Conservation (phyloP, 2,113 vertebrate species). For the Gopherus evgoodei region DNA sequence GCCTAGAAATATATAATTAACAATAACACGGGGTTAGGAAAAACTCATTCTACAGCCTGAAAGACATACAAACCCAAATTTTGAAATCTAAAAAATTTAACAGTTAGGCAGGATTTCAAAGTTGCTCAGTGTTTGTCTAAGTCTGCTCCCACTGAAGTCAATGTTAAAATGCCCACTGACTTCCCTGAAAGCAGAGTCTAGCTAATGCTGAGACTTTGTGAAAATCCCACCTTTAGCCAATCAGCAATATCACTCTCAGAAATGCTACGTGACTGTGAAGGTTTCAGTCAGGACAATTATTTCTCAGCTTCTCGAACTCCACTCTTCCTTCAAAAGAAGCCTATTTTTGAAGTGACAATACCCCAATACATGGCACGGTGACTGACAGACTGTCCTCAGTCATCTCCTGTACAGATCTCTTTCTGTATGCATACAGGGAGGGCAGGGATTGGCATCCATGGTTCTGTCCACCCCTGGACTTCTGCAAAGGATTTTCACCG, state of each 20-base stretch:
- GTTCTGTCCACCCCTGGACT: neutral
- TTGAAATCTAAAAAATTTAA: slow-evolving; percentile 32
- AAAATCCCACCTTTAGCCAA: slow-evolving; percentile 27
- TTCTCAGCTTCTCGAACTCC: slow-evolving; percentile 42
- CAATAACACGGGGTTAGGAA: neutral
- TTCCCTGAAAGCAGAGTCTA: slow-evolving; percentile 46
- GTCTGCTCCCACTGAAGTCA: slow-evolving; percentile 18
- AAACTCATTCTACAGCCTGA: slow-evolving; percentile 37
- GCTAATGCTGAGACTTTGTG: slow-evolving; percentile 19
- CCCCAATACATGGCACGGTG: neutral
- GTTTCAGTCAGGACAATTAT: slow-evolving; percentile 26
- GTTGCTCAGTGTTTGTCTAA: neutral
- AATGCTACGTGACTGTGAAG: slow-evolving; percentile 57
- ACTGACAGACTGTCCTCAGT: slow-evolving; percentile 35
- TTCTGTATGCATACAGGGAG: slow-evolving; percentile 62
- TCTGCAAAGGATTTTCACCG: neutral
- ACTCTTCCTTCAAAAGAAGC: slow-evolving; percentile 37
- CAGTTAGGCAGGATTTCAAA: slow-evolving; percentile 42
- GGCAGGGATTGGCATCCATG: slow-evolving; percentile 13
- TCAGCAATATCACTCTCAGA: slow-evolving; percentile 55
- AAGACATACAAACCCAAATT: slow-evolving; percentile 40
- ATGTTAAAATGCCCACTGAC: slow-evolving; percentile 29
- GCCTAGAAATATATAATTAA: neutral
- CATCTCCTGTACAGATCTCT: slow-evolving; percentile 10
- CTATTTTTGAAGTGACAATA: neutral